Conservation (phyloP, 2,888 invertebrate species). For the Zhengitettix transpicula region DNA sequence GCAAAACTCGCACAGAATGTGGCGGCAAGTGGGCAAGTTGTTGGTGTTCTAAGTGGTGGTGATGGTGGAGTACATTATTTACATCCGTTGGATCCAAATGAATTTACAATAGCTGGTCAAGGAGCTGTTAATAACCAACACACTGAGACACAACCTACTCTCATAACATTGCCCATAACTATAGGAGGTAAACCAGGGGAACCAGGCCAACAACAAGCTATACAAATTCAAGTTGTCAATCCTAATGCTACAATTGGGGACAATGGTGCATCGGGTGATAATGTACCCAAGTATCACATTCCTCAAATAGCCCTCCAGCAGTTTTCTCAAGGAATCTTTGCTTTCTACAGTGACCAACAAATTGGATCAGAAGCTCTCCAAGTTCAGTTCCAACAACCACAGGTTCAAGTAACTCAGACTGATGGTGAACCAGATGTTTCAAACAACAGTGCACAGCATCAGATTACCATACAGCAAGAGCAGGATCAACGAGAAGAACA, state of each 20-base stretch:
- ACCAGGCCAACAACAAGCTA: constrained; percentile 45
- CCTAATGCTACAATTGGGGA: constrained; percentile 28
- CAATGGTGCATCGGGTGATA: constrained; percentile 20
- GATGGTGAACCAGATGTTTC: constrained; percentile 5
- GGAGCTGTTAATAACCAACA: constrained; percentile 4
- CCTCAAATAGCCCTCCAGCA: constrained; percentile 55
- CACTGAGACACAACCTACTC: constrained; percentile 17
- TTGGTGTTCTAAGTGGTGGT: constrained; percentile 49
- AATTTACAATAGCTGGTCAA: constrained; percentile 19
- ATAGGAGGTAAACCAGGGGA: constrained; percentile 54
- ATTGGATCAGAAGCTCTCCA: constrained; percentile 30
- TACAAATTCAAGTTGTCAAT: constrained; percentile 58
- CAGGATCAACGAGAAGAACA: too few species aligned
- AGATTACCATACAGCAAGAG: too few species aligned
- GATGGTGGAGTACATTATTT: constrained; percentile 61
- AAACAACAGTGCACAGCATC: constrained; percentile 7
- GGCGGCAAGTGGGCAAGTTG: constrained; percentile 36
- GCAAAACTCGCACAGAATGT: constrained; percentile 54
- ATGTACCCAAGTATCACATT: constrained; percentile 54
- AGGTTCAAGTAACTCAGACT: not conserved
- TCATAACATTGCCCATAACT: constrained; percentile 60
- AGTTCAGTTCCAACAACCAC: constrained; percentile 10
- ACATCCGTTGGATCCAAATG: constrained; percentile 40
- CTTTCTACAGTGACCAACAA: constrained; percentile 48
- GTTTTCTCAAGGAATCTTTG: constrained; percentile 56